phyloP scores from a whole-genome alignment of 2,797 vertebrate genomes.

The Phalanger gymnotis region DNA sequence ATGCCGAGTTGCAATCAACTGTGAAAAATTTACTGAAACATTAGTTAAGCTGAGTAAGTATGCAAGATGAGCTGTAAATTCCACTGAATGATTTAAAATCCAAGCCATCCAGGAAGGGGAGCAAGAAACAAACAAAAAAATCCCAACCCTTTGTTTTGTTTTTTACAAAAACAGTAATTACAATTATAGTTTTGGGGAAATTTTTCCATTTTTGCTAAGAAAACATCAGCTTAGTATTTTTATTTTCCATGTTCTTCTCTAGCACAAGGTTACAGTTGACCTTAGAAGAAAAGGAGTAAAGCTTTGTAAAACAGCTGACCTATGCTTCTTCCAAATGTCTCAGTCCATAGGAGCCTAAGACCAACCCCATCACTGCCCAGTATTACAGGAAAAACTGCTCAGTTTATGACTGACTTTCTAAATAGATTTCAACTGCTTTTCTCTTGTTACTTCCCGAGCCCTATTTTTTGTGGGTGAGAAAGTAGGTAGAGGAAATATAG shows the following conservation, averaged over 20 bases:
- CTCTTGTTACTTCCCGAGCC: constrained; percentile 23
- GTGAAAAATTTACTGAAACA: constrained; percentile 98
- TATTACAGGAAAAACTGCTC: constrained; percentile 43
- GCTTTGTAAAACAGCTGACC: constrained; percentile 38
- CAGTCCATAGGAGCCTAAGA: constrained; percentile 49
- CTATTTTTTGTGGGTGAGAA: constrained; percentile 44
- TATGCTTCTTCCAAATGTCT: constrained; percentile 8
- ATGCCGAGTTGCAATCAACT: constrained; percentile 98
- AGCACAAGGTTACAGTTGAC: constrained; percentile 76
- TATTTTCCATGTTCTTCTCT: constrained; percentile 78
- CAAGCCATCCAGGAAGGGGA: constrained; percentile 78
- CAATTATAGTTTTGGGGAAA: constrained; percentile 66
- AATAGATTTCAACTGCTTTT: constrained; percentile 14
- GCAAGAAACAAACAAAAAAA: constrained; percentile 50
- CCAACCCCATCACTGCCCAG: constrained; percentile 59
- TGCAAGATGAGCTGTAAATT: constrained; percentile 78
- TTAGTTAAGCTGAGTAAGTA: constrained; percentile 98
- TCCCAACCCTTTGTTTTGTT: constrained; percentile 53
- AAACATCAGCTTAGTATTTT: constrained; percentile 81
- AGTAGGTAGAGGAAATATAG: constrained; percentile 33
- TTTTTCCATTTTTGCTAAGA: constrained; percentile 78
- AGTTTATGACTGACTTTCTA: constrained; percentile 63
- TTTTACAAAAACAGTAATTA: constrained; percentile 66
- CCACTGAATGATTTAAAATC: constrained; percentile 75
- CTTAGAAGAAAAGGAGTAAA: constrained; percentile 69